Evolutionary conservation across 2,888 invertebrate genomes (phyloP).

Genomic region (Drosophila neonasuta): DNA sequence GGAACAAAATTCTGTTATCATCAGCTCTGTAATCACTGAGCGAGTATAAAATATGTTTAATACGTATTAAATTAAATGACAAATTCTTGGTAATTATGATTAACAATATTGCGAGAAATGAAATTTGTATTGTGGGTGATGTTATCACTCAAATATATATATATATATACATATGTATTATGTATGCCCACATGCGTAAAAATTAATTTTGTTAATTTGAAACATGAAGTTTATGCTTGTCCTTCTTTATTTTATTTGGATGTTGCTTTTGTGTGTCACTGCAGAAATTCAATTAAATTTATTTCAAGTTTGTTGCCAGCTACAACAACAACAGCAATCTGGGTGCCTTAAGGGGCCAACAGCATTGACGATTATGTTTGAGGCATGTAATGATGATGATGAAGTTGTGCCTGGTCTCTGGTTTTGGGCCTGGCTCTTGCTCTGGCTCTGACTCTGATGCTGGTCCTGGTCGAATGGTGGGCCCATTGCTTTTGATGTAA

Average conservation of each 20-base stretch:
- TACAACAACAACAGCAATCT: conserved; percentile 16
- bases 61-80: background rate
- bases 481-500: conserved; percentile 72
- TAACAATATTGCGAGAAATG: background rate
- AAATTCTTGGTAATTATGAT: too few relatives aligned
- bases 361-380: conserved; percentile 62
- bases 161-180: background rate
- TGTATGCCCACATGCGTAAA: conserved; percentile 48
- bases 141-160: background rate
- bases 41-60: too few relatives aligned
- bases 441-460: conserved; percentile 2
- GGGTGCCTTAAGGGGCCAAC: conserved; percentile 19
- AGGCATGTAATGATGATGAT: conserved; percentile 56
- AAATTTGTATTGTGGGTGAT: background rate
- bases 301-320: conserved; percentile 72
- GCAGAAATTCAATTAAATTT: conserved; percentile 80
- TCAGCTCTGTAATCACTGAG: background rate
- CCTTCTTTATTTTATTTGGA: conserved; percentile 31
- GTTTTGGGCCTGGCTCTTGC: conserved; percentile 4
- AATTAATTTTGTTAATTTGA: conserved; percentile 74
- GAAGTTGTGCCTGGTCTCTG: conserved; percentile 45
- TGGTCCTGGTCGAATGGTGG: conserved; percentile 26
- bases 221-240: conserved; percentile 51
- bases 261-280: conserved; percentile 53
- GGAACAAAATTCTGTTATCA: background rate